Base-by-base conservation (phyloP, 23 tunicate genomes). In the Corella eumyota region DNA sequence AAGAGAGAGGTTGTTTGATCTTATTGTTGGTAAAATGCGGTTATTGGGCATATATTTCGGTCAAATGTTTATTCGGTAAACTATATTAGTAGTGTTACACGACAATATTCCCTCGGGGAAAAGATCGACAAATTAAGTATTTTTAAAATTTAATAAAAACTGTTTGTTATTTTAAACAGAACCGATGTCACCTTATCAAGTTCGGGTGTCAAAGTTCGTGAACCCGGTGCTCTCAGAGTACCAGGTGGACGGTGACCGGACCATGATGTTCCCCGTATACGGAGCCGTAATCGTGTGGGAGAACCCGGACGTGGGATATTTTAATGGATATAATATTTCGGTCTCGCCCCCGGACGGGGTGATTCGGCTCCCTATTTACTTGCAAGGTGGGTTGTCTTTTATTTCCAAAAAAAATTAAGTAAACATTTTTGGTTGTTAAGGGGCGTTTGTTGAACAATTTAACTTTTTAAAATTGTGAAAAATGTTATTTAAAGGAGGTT, bases 251-350 rank as follows among this genome's bases (percentile, higher is more conserved):
- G 66, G 66, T 1, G 58, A 61, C 56, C 60, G 47, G 0, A 74
- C 76, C n/a, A 74, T 82, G 76, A 61, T 67, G 76, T 82, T 52
- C 46, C 85, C 95, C 6, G 72, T 77, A 26, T 86, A 70, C 67
- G 95, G 95, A 25, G 76, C 76, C 6, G 71, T 77, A 4, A 65
- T 86, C 25, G 32, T 57, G 53, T 86, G 95, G 95, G 68, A 72
- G 13, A 67, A 69, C 9, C 95, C 85, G 25, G 80, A 53, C 49
- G 30, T 50, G 6, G 86, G 80, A 52, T 30, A 34, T 32, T 65
- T 49, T 44, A 86, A 86, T 66, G 75, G 66, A 24, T 86, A 67
- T 50, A 57, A 58, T 30, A 52, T 86, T 11, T 30, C 62, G 3
- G 75, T 86, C 20, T 27, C 65, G 20, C 95, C 95, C 1, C 80